These are phyloP conservation scores for Ptychochromis oligacanthus DNA, from an alignment of 2,113 vertebrate species.

Conservation along the genomic window DNA sequence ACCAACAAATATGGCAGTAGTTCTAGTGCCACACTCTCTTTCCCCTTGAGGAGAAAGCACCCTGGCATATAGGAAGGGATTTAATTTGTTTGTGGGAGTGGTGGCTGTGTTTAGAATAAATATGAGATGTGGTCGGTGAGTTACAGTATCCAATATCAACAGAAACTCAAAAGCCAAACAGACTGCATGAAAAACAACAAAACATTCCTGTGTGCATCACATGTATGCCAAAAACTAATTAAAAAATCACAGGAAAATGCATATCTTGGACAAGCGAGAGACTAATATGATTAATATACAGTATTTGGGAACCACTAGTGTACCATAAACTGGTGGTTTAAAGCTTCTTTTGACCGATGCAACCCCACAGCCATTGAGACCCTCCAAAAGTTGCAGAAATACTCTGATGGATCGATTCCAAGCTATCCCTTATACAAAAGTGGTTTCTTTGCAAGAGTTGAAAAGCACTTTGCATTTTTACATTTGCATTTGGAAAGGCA, in stretches of 20 bases:
- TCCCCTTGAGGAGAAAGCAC: not conserved
- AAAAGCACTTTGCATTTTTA: not conserved
- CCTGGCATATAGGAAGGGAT: not conserved
- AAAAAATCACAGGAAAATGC: not conserved
- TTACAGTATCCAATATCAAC: not conserved
- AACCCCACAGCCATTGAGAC: not conserved
- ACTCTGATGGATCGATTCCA: not conserved
- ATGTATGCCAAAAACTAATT: not conserved
- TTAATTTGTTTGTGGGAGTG: not conserved
- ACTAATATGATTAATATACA: too few relatives aligned
- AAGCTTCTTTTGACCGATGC: not conserved
- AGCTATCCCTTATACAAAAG: not conserved
- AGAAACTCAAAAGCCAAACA: constrained; percentile 20
- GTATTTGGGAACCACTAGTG: too few relatives aligned
- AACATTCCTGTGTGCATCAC: not conserved
- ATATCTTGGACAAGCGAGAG: not conserved
- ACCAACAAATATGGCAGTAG: not conserved
- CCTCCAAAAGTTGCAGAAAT: not conserved
- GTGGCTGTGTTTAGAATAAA: constrained; percentile 8
- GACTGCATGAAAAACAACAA: constrained; percentile 1
- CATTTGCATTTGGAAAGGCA: not conserved
- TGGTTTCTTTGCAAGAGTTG: not conserved
- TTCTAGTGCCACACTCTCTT: not conserved
- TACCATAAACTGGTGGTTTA: not conserved
- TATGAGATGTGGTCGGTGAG: not conserved